These are phyloP conservation scores for Labeo rohita DNA, from an alignment of 2,113 vertebrate genomes.

Conservation along the genomic window DNA sequence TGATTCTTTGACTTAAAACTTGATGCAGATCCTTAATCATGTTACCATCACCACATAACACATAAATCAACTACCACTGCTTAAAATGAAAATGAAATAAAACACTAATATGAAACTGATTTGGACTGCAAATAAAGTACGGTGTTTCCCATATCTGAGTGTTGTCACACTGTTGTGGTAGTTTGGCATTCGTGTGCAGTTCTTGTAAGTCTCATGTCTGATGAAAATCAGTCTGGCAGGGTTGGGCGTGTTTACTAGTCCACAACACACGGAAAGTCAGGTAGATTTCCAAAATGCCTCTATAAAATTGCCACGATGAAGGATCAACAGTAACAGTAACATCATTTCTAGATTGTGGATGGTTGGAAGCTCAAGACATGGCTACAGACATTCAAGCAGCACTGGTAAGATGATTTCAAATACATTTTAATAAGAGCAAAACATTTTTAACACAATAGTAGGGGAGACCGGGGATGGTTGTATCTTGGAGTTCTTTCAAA, in stretches of 20 bases:
- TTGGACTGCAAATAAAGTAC: not conserved
- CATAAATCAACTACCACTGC: not conserved
- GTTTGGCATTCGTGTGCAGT: not conserved
- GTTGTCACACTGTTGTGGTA: too few relatives aligned
- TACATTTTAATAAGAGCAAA: not conserved
- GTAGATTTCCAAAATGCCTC: not conserved
- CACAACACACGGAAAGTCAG: not conserved
- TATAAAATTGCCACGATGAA: not conserved
- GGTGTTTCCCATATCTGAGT: not conserved
- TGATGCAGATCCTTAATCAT: not conserved
- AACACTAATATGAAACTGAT: not conserved
- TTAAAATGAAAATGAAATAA: not conserved
- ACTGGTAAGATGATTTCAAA: not conserved
- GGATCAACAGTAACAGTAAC: not conserved
- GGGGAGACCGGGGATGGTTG: too few relatives aligned
- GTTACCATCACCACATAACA: not conserved
- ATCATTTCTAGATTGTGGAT: not conserved
- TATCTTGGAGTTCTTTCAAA: too few relatives aligned
- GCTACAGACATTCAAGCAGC: not conserved
- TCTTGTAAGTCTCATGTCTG: not conserved
- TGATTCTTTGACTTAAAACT: not conserved
- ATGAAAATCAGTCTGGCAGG: not conserved
- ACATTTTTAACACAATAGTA: too few relatives aligned
- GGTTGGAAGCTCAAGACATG: not conserved
- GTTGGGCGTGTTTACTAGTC: not conserved